Conservation (phyloP, 2,113 vertebrate species). For the Dryoscopus gambensis region DNA sequence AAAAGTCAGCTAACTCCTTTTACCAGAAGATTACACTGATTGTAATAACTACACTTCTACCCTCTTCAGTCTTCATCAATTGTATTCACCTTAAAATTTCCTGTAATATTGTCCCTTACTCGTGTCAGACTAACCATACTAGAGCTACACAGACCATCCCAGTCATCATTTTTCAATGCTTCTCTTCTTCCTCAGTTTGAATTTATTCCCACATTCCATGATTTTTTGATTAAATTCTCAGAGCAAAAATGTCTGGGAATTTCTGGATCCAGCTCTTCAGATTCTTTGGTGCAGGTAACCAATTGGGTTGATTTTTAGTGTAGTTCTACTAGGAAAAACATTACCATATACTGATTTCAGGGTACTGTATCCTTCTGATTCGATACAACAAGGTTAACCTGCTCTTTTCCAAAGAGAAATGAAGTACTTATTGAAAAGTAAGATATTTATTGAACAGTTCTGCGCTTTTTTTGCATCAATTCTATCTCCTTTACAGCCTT, state of each 20-base stretch:
- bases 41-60: background rate
- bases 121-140: background rate
- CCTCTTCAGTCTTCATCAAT: background rate
- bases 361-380: background rate
- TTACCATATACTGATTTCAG: background rate
- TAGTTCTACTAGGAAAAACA: background rate
- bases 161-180: background rate
- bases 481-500: background rate
- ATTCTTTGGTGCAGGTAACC: background rate
- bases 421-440: background rate
- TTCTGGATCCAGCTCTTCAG: background rate
- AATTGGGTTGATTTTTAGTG: background rate
- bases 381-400: background rate
- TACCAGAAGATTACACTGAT: background rate
- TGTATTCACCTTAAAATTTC: background rate
- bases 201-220: background rate
- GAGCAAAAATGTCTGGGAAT: background rate
- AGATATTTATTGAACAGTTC: background rate
- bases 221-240: background rate
- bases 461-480: background rate
- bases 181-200: background rate
- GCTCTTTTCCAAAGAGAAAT: background rate
- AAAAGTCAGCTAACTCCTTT: background rate
- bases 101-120: background rate
- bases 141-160: background rate